Conservation (phyloP, 2,888 invertebrate species). For the Agrochola lychnidis region DNA sequence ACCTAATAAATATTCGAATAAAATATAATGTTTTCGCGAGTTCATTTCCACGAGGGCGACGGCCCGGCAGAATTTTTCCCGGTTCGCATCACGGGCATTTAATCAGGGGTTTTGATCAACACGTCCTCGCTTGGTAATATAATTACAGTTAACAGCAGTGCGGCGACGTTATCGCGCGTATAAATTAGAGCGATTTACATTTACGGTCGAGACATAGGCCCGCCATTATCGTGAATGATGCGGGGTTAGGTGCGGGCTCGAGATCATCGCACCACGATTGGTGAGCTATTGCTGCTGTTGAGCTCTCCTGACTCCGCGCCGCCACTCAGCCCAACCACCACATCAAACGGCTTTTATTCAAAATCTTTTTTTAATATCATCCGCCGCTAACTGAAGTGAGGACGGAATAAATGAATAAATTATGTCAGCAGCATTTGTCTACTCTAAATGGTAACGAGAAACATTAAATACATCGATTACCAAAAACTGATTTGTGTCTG, state of each 20-base stretch:
- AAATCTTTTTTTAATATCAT: conserved; percentile 50
- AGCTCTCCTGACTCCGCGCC: conserved; percentile 40
- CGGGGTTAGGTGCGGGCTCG: conserved; percentile 83
- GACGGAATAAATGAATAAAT: conserved; percentile 59
- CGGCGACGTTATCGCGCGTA: conserved; percentile 90
- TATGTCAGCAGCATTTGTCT: conserved; percentile 45
- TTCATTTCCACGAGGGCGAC: conserved; percentile 67
- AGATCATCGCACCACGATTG: conserved; percentile 79
- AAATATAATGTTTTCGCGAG: conserved; percentile 64
- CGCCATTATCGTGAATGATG: conserved; percentile 88
- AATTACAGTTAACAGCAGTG: conserved; percentile 90
- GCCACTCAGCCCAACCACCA: conserved; percentile 37
- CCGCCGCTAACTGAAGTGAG: conserved; percentile 49
- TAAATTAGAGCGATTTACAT: conserved; percentile 91
- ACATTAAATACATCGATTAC: conserved; percentile 55
- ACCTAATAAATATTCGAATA: conserved; percentile 65
- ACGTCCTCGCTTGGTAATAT: conserved; percentile 90
- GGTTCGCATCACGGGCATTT: conserved; percentile 81
- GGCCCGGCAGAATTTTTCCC: conserved; percentile 78
- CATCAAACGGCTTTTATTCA: conserved; percentile 55
- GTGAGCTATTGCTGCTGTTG: conserved; percentile 63
- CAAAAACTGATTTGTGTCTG: conserved; percentile 38
- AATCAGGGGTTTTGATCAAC: conserved; percentile 90
- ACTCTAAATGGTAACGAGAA: conserved; percentile 58
- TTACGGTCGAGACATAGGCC: conserved; percentile 88